Percentiles rank a stretch among this genome's conserved stretches.
These are phyloP conservation scores for Camarhynchus parvulus DNA, from an alignment of 2,113 vertebrate species.

Conservation along the genomic window DNA sequence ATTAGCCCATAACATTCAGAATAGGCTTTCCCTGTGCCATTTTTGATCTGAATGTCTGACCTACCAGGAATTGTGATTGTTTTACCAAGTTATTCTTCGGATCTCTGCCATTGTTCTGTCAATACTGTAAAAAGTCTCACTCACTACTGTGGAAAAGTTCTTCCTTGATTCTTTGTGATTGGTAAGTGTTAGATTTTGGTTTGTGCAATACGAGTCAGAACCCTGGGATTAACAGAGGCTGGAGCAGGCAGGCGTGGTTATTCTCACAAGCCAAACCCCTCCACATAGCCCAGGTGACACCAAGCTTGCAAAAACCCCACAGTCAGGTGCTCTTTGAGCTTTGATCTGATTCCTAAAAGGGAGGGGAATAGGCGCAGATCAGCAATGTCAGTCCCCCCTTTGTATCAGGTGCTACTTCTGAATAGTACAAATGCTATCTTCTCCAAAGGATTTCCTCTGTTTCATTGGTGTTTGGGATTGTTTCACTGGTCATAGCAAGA, in stretches of 20 bases:
- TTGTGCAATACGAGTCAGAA: accelerated
- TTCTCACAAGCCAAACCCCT: accelerated
- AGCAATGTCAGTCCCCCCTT: neutral
- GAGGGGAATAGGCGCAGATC: neutral
- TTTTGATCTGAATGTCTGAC: neutral
- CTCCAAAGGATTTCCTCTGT: neutral
- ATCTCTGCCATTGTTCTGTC: neutral
- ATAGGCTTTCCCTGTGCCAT: neutral
- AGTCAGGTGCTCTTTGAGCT: neutral
- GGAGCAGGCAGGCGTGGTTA: neutral
- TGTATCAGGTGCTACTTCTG: neutral
- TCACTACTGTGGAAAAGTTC: neutral
- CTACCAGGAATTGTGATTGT: neutral
- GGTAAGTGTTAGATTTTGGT: neutral
- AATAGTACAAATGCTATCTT: neutral
- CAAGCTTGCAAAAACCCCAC: neutral
- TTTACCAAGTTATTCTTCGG: neutral
- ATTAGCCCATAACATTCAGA: neutral
- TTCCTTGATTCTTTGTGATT: neutral
- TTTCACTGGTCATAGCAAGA: neutral
- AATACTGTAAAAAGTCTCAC: neutral
- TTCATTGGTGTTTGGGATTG: neutral
- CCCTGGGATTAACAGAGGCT: neutral
- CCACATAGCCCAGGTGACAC: neutral
- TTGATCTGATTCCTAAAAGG: neutral